phyloP scores from a whole-genome alignment of 2,113 vertebrate genomes.

The Oenanthe melanoleuca region DNA sequence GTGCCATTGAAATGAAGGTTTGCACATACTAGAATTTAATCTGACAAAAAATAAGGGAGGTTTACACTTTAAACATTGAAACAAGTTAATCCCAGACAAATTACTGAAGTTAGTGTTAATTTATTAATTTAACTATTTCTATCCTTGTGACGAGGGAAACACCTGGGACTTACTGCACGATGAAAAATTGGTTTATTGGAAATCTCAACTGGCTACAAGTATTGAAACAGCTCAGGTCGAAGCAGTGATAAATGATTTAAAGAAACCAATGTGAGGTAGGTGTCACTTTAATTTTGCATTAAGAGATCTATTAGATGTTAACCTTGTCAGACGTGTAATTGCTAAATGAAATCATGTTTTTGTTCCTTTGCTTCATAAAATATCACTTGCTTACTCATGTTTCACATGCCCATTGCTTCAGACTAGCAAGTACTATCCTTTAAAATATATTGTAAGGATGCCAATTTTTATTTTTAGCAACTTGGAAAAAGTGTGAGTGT shows the following conservation, averaged over 20 bases:
- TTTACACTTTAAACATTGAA: background rate
- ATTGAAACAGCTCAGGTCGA: conserved; percentile 27
- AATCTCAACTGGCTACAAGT: background rate
- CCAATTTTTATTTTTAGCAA: conserved; percentile 7
- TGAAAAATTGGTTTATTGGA: conserved; percentile 20
- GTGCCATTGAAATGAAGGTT: background rate
- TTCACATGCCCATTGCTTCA: background rate
- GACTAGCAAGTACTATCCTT: background rate
- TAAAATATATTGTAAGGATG: background rate
- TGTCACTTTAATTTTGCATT: conserved; percentile 45
- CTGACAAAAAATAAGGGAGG: background rate
- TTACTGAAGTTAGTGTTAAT: background rate
- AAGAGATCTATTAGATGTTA: conserved; percentile 23
- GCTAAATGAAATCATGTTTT: conserved; percentile 32
- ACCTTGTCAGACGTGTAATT: conserved; percentile 20
- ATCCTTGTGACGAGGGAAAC: background rate
- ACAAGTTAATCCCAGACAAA: conserved; percentile 5
- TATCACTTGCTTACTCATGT: background rate
- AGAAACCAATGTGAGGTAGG: background rate
- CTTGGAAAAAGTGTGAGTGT: background rate
- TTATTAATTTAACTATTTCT: conserved; percentile 16
- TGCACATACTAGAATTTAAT: background rate
- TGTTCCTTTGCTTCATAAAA: background rate
- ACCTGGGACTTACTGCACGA: background rate
- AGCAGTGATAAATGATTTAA: conserved; percentile 20